Conservation (phyloP, 2,797 vertebrate genomes). For the Parauchenoglanis punctatus region DNA sequence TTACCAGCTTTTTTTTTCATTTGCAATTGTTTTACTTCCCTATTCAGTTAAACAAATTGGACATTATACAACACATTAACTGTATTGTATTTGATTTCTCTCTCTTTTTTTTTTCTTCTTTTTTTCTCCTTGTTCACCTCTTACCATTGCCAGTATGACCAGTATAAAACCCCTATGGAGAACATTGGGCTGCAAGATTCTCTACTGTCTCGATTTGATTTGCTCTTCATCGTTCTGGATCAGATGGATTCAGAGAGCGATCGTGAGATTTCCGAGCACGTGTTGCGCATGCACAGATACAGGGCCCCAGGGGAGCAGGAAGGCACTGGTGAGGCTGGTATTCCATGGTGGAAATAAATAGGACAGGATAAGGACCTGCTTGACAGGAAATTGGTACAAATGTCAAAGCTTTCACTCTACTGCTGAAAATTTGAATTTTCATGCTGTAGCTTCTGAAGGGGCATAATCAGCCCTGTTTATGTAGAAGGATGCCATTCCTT, state of each 20-base stretch:
- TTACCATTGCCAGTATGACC: slow-evolving; percentile 58
- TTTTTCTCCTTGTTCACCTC: not conserved
- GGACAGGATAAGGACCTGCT: no score
- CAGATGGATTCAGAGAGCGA: slow-evolving; percentile 65
- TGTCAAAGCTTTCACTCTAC: not conserved
- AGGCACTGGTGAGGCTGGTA: slow-evolving; percentile 57
- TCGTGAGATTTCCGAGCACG: slow-evolving; percentile 65
- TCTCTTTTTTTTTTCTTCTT: no score
- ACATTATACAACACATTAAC: not conserved
- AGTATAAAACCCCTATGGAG: slow-evolving; percentile 63
- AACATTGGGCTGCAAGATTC: slow-evolving; percentile 67
- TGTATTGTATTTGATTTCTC: not conserved
- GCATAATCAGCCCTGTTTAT: not conserved
- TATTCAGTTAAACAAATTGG: not conserved
- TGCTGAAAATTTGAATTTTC: not conserved
- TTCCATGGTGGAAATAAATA: not conserved
- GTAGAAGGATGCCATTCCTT: no score
- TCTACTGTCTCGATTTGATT: slow-evolving; percentile 67
- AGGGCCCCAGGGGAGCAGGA: slow-evolving; percentile 61
- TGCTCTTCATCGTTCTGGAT: slow-evolving; percentile 68
- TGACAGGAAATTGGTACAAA: not conserved
- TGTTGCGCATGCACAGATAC: slow-evolving; percentile 66
- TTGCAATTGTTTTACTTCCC: not conserved
- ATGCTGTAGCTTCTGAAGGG: not conserved
- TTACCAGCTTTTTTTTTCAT: not conserved